Base-by-base conservation (phyloP, 23 tunicate species). In the Clavelina lepadiformis region DNA sequence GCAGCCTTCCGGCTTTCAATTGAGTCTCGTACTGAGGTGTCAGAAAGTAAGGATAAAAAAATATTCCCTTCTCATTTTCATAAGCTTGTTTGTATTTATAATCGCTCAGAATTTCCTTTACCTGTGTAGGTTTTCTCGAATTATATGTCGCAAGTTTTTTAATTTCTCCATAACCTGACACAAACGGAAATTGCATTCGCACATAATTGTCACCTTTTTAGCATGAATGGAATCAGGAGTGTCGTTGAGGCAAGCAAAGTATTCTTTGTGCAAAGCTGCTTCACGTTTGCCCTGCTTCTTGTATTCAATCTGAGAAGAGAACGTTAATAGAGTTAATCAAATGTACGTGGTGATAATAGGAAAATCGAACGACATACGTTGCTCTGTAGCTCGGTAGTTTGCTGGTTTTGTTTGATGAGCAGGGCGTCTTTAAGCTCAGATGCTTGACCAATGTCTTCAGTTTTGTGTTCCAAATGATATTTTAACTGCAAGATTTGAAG, bases 11-110 rank as follows among this genome's bases (percentile, higher is more conserved):
- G 11, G 98, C 92, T 77, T 77, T 72, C n/a, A 69, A 71, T 37
- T 78, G 92, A 5, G 92, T 35, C 34, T 82, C 92, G 32, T 91
- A 91, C 41, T 61, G 68, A 13, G 98, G 98, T 26, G 98, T 91
- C 7, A 91, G 35, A 30, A 82, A 78, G 57, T 82, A 85, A 3
- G 98, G 98, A 51, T 69, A 91, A 28, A 60, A 91, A 28, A 83
- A 51, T 25, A 91, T 51, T 34, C 85, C 81, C 62, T 91, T 91
- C 30, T 82, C 85, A 56, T 91, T 69, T 28, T 91, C 98, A 33
- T 82, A 91, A 3, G 91, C 98, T 51, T 72, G 81, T 41, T 74
- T 76, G 76, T 91, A 91, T 22, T 77, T 71, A 68, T 31, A 71
- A 31, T 83, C 59, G 67, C 92, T 82, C 49, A 82, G 53, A 34